Percentiles rank a stretch among this genome's conserved stretches.
These are phyloP conservation scores for Scarus forsteni DNA, from an alignment of 2,797 vertebrate species.

Conservation along the genomic window DNA sequence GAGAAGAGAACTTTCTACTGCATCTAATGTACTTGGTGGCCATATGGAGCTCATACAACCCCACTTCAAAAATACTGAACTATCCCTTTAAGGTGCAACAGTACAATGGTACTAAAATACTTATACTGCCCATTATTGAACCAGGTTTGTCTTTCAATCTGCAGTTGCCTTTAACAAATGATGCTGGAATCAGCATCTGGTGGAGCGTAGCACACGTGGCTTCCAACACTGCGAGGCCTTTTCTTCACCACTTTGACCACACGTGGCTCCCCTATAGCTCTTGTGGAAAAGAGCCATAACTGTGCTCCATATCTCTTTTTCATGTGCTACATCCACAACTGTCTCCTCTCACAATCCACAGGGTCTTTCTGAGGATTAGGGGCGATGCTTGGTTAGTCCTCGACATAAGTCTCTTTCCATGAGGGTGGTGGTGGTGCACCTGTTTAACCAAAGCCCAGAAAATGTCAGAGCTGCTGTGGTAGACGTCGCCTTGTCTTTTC, in stretches of 20 bases:
- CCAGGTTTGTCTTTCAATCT: constrained; percentile 47
- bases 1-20: too few species aligned
- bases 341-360: constrained; percentile 53
- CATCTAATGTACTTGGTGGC: too few species aligned
- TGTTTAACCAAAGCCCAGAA: constrained; percentile 73
- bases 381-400: constrained; percentile 61
- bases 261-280: constrained; percentile 64
- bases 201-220: constrained; percentile 37
- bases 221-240: constrained; percentile 69
- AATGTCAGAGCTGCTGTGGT: constrained; percentile 60
- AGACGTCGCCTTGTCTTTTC: constrained; percentile 60
- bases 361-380: constrained; percentile 69
- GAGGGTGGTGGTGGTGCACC: constrained; percentile 71
- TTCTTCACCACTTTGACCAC: constrained; percentile 74
- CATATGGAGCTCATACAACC: too few species aligned
- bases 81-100: too few species aligned
- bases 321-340: constrained; percentile 51
- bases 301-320: constrained; percentile 56
- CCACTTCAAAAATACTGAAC: too few species aligned
- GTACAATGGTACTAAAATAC: too few species aligned
- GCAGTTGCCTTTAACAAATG: constrained; percentile 38
- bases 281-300: constrained; percentile 60
- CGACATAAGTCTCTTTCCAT: constrained; percentile 60
- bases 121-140: constrained; percentile 8
- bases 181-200: constrained; percentile 57